Percentiles rank a stretch among this genome's conserved stretches.
phyloP scores from a whole-genome alignment of 2,113 vertebrate species.

The Ammodytes dubius region DNA sequence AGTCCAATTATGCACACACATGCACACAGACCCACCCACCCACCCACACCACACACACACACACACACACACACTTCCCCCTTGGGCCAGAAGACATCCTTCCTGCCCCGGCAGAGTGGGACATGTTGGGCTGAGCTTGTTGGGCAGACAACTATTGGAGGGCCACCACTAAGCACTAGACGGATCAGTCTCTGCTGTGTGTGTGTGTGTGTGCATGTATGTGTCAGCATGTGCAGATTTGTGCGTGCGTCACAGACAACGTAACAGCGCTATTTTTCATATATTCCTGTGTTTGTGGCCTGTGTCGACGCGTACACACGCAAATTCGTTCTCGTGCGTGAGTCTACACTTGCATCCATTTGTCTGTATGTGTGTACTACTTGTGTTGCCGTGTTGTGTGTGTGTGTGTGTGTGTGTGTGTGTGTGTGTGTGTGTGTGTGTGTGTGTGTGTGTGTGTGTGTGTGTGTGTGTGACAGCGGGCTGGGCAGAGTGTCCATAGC shows the following conservation, averaged over 20 bases:
- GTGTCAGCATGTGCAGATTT: constrained; percentile 5
- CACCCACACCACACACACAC: constrained; percentile 17
- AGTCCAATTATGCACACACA: background rate
- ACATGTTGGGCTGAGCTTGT: constrained; percentile 43
- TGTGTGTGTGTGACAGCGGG: constrained; percentile 58
- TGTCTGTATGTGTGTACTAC: constrained; percentile 28
- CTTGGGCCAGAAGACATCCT: constrained; percentile 54
- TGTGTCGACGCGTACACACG: background rate
- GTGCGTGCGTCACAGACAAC: constrained; percentile 1
- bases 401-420: constrained; percentile 7
- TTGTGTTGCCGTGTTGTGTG: constrained; percentile 26
- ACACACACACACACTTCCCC: constrained; percentile 60
- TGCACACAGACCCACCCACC: background rate
- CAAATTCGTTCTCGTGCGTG: constrained; percentile 19
- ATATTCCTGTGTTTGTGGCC: constrained; percentile 1
- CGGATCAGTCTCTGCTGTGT: background rate
- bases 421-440: constrained; percentile 38
- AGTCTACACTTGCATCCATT: constrained; percentile 23
- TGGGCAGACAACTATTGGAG: constrained; percentile 49
- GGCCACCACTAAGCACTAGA: constrained; percentile 34
- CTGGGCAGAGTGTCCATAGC: constrained; percentile 71
- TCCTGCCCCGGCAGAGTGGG: constrained; percentile 49
- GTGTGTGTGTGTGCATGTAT: background rate
- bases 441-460: constrained; percentile 47
- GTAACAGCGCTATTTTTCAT: constrained; percentile 4